Percentiles rank a stretch among this genome's conserved stretches.
phyloP scores from a whole-genome alignment of 2,113 vertebrate genomes.

The Planiliza haematocheilus region DNA sequence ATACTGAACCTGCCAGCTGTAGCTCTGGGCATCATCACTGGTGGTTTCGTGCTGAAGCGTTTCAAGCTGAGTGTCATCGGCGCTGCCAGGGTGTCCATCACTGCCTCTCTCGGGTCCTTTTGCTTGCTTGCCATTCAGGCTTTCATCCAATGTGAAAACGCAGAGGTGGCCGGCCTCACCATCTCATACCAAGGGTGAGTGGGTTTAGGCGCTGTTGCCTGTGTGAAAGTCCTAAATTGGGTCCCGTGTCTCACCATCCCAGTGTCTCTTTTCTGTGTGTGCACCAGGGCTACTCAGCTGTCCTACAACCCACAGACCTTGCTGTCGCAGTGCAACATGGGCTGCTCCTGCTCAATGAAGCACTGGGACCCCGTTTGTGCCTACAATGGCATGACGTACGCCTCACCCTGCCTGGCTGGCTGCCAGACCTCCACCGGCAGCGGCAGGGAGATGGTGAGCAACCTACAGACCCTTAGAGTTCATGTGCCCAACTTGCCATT shows the following conservation, averaged over 20 bases:
- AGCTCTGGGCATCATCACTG: slow-evolving; percentile 92
- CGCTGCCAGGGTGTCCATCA: slow-evolving; percentile 84
- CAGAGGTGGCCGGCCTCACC: slow-evolving; percentile 90
- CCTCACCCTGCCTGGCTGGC: slow-evolving; percentile 92
- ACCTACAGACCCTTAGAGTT: neutral
- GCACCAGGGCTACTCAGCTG: slow-evolving; percentile 74
- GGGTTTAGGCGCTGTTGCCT: too few species aligned
- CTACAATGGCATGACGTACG: slow-evolving; percentile 91
- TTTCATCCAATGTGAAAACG: slow-evolving; percentile 88
- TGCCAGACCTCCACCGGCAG: slow-evolving; percentile 84
- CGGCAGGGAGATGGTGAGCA: slow-evolving; percentile 84
- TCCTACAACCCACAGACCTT: slow-evolving; percentile 80
- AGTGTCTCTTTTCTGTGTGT: neutral
- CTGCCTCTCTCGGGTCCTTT: slow-evolving; percentile 84
- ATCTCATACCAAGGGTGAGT: slow-evolving; percentile 90
- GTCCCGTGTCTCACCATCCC: neutral
- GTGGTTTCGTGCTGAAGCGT: slow-evolving; percentile 91
- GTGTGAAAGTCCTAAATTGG: too few species aligned
- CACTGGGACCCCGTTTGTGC: slow-evolving; percentile 96
- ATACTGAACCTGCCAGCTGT: slow-evolving; percentile 93
- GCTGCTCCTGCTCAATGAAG: slow-evolving; percentile 87
- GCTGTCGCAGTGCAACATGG: slow-evolving; percentile 89
- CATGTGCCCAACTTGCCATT: too few species aligned
- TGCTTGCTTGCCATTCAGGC: slow-evolving; percentile 82
- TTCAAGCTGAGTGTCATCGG: slow-evolving; percentile 86